Percentiles rank a stretch among this genome's conserved stretches.
phyloP scores from a whole-genome alignment of 2,797 vertebrate genomes.

The Rachycentron canadum region DNA sequence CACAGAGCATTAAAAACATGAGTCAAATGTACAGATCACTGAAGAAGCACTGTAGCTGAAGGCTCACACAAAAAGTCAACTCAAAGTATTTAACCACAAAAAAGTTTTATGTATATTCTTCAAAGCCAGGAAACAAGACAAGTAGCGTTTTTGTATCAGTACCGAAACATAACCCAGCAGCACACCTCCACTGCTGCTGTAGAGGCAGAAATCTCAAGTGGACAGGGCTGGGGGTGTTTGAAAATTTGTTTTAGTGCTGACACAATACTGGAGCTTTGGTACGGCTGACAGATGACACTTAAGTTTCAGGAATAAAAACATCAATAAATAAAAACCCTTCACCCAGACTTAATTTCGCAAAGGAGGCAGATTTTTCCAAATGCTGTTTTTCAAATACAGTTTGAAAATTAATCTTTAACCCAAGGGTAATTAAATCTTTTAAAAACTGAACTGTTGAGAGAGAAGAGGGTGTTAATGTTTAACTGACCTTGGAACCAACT shows the following conservation, averaged over 20 bases:
- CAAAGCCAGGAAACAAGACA: not conserved
- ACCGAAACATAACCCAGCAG: not conserved
- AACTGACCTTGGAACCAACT: conserved; percentile 78
- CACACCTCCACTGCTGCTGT: not conserved
- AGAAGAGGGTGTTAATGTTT: not conserved
- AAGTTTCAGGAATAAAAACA: not conserved
- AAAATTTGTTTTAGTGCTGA: not conserved
- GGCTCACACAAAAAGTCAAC: not conserved
- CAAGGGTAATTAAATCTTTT: not conserved
- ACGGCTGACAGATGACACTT: not conserved
- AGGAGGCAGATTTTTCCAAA: not conserved
- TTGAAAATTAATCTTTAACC: not conserved
- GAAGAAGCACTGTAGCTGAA: conserved; percentile 1
- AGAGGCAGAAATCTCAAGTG: not conserved
- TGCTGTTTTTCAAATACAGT: not conserved
- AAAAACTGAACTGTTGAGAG: not conserved
- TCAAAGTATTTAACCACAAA: not conserved
- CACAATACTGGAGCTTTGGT: not conserved
- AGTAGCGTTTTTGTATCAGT: not conserved
- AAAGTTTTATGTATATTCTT: not conserved
- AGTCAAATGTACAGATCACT: conserved; percentile 5
- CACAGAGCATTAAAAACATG: conserved; percentile 24
- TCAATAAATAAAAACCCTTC: not conserved
- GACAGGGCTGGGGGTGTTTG: not conserved
- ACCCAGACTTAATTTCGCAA: not conserved